phyloP scores from a whole-genome alignment of 2,113 vertebrate species.

The Apodemus speciosus region DNA sequence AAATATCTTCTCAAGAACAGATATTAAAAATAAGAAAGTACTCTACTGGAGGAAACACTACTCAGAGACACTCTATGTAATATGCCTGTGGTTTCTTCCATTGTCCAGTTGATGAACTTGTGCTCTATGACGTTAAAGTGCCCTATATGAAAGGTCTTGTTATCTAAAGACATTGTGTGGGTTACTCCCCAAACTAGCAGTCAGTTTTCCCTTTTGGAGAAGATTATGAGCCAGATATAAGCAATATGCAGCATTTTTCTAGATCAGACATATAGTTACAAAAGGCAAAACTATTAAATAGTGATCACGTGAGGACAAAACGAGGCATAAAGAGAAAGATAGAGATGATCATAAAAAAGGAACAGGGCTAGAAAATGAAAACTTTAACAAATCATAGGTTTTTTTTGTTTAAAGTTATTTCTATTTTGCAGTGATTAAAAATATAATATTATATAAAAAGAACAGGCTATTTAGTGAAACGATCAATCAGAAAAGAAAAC shows the following conservation, averaged over 20 bases:
- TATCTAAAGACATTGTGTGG: background rate
- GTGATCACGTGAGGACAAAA: background rate
- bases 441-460: background rate
- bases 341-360: background rate
- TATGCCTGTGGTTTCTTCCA: background rate
- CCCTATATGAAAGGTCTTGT: background rate
- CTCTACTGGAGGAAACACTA: background rate
- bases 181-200: background rate
- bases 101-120: background rate
- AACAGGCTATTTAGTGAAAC: slow-evolving; percentile 1
- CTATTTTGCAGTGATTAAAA: background rate
- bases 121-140: background rate
- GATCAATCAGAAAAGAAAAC: background rate
- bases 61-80: background rate
- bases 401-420: background rate
- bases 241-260: background rate
- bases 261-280: too few relatives aligned
- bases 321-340: background rate
- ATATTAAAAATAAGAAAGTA: background rate
- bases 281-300: background rate
- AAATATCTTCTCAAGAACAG: background rate
- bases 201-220: background rate
- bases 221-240: background rate
- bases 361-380: background rate
- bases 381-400: background rate